A percentile compares a stretch with the other conserved stretches of the same genome.
Evolutionary conservation across 1,140 invertebrate species (phyloP).

Genomic region (Apis florea): DNA sequence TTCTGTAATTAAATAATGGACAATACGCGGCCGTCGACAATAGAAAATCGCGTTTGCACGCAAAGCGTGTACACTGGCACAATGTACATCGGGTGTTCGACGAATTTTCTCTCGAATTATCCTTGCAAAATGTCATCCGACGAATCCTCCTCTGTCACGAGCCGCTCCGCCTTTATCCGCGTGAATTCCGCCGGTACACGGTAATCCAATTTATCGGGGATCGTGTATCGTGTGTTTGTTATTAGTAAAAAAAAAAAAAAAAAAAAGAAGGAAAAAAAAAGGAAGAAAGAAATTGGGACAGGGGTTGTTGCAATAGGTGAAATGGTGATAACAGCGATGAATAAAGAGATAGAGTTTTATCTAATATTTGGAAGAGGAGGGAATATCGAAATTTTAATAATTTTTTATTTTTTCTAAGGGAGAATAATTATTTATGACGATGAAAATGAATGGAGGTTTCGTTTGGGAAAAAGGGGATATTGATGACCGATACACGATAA

Average conservation of each 20-base stretch:
- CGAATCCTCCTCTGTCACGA: not conserved
- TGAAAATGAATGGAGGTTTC: no score
- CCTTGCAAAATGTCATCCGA: not conserved
- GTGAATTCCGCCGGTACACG: not conserved
- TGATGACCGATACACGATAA: no score
- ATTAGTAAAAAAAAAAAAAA: not conserved
- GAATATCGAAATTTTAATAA: no score
- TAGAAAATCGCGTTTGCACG: slow-evolving; percentile 18
- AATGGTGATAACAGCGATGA: no score
- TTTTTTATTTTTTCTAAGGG: no score
- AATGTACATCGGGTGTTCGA: not conserved
- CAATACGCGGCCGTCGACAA: slow-evolving; percentile 12
- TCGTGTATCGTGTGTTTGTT: not conserved
- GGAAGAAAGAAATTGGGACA: no score
- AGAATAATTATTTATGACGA: no score
- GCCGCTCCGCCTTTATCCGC: not conserved
- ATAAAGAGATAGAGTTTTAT: no score
- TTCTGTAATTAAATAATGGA: slow-evolving; percentile 35
- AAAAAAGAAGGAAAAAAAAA: no score
- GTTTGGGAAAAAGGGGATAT: no score
- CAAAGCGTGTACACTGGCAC: not conserved
- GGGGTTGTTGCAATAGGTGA: no score
- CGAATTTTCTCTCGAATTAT: slow-evolving; percentile 21
- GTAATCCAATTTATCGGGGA: slow-evolving; percentile 5
- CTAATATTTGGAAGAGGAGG: no score